phyloP scores from a whole-genome alignment of 2,888 invertebrate genomes.

The Steinernema carpocapsae region DNA sequence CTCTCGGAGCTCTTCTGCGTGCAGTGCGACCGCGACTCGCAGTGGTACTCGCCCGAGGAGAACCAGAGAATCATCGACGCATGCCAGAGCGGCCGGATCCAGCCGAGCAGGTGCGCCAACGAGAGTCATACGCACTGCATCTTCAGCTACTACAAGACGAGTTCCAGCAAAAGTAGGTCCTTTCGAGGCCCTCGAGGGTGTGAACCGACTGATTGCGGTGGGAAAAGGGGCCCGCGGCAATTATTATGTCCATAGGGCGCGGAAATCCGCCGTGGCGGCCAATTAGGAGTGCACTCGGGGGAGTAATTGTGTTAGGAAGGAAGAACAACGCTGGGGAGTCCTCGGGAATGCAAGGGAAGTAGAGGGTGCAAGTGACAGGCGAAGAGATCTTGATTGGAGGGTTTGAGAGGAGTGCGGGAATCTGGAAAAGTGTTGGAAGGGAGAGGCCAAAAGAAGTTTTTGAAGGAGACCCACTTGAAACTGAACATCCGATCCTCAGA shows the following conservation, averaged over 20 bases:
- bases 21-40: conserved; percentile 56
- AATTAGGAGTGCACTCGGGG: conserved; percentile 5
- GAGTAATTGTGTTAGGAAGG: conserved; percentile 19
- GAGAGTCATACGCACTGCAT: conserved; percentile 64
- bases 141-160: conserved; percentile 58
- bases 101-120: conserved; percentile 57
- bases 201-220: neutral
- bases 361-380: neutral
- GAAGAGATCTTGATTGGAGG: neutral
- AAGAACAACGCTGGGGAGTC: conserved; percentile 13
- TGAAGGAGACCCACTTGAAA: too few relatives aligned
- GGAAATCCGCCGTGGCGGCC: conserved; percentile 38
- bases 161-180: conserved; percentile 33
- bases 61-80: conserved; percentile 52
- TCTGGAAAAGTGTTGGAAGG: too few relatives aligned
- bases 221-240: neutral
- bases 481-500: neutral
- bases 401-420: too few relatives aligned
- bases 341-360: too few relatives aligned
- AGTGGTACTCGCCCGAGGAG: conserved; percentile 60
- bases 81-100: conserved; percentile 57
- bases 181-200: conserved; percentile 26
- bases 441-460: too few relatives aligned
- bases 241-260: conserved; percentile 29
- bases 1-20: conserved; percentile 53